Base-by-base conservation (phyloP, 2,113 vertebrate genomes). In the Grantiella picta region DNA sequence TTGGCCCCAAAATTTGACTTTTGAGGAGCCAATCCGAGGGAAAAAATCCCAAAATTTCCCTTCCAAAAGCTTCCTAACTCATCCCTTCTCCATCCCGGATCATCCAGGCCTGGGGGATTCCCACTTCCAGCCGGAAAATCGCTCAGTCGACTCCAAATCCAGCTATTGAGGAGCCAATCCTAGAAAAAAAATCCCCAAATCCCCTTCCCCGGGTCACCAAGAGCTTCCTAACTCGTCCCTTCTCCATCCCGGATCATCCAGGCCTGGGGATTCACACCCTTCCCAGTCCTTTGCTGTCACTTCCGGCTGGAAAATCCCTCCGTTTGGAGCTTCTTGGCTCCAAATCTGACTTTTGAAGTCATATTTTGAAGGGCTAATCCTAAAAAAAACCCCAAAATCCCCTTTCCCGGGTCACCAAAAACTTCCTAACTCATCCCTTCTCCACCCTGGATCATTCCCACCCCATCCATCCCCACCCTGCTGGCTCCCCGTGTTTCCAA, bases 131-230 rank as follows among this genome's bases (percentile, higher is more conserved):
- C 9, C 15, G 71, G n/a, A 29, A 7, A 49, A 2, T 20, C 23
- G 7, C 24, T 27, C 16, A n/a, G n/a, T n/a, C n/a, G n/a, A n/a
- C n/a, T n/a, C n/a, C n/a, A n/a, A n/a, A n/a, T n/a, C n/a, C n/a
- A n/a, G n/a, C n/a, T n/a, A n/a, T 17, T 0, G 10, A 33, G 31
- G 23, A 44, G 7, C 8, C 9, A 2, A 9, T 10, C 28, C 42
- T 15, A 13, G 25, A 47, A 18, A 28, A 40, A 60, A 17, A 60
- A 20, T 2, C 76, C 24, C 2, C 3, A 4, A 1, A 52, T 71
- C 4, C 4, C 5, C n/a, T 50, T 50, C 12, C 10, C 14, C 1
- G 0, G 11, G 20, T 57, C 1, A 1, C 49, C 47, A 7, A 52
- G 15, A 15, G 24, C 17, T 80, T 40, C 23, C 29, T 38, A 27